These are phyloP conservation scores for Perithous albicinctus DNA, from an alignment of 2,888 invertebrate genomes.

Conservation along the genomic window DNA sequence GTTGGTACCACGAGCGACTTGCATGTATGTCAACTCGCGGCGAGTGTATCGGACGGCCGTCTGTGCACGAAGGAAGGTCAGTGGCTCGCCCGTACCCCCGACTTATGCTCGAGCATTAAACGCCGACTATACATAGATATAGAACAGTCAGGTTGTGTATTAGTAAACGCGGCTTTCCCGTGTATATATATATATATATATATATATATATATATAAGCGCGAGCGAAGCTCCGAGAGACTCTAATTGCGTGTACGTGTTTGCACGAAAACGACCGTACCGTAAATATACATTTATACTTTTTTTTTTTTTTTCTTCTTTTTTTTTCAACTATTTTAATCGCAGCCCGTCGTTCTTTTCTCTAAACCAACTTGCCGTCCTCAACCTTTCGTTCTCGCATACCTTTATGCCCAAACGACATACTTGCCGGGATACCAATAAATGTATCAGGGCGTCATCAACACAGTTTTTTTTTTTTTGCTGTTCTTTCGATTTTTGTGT, in stretches of 20 bases:
- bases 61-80: conserved; percentile 68
- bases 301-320: too few relatives aligned
- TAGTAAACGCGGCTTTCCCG: conserved; percentile 41
- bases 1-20: conserved; percentile 18
- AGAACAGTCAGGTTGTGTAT: conserved; percentile 23
- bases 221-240: conserved; percentile 31
- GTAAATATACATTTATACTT: conserved; percentile 16
- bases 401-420: not conserved
- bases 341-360: conserved; percentile 27
- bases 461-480: not conserved
- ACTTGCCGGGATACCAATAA: not conserved
- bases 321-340: conserved; percentile 16
- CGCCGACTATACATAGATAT: conserved; percentile 41
- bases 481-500: not conserved
- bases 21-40: conserved; percentile 59
- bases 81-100: conserved; percentile 66
- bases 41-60: conserved; percentile 50
- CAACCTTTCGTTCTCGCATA: conserved; percentile 19
- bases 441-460: not conserved
- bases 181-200: conserved; percentile 25
- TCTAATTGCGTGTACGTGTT: conserved; percentile 58
- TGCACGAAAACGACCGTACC: conserved; percentile 36
- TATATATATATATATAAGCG: conserved; percentile 20
- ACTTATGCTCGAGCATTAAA: conserved; percentile 54
- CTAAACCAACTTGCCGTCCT: not conserved